Evolutionary conservation across 2,888 invertebrate species (phyloP), one percentile per base, ranked within the genome.

Genomic region (Hermaeophaga mercurialis): DNA sequence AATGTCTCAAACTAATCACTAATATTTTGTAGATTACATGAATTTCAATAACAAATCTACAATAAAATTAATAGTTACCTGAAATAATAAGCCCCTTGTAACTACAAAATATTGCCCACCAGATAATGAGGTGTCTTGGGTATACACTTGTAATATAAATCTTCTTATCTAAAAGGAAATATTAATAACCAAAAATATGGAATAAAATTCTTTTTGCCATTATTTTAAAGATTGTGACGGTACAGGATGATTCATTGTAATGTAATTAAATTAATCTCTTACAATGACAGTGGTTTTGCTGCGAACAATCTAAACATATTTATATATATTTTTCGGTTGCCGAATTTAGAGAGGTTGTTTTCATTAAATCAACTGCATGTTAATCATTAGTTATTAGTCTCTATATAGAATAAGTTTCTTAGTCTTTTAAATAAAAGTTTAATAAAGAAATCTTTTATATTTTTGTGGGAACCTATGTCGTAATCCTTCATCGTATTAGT

Each of bases 51-150:
- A 14, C 1, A 8, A 8, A 9, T 17, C 5, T 17, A 4, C 14
- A 3, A 36, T 14, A 9, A 17, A 9, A 36, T 19, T n/a, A n/a
- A n/a, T n/a, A 48, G 67, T 68, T 54, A 72, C 71, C 55, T 67
- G 66, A 41, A 72, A 64, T 17, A 72, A 58, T 24, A 72, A 61
- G 9, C 65, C 63, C 61, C 67, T 62, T 6, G 68, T 72, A 12
- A 72, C 59, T 5, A 43, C 45, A 45, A 72, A 70, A 55, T 68
- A 69, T 33, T 68, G 64, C 12, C 64, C 56, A 6, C 70, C 71
- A 3, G 69, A 69, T 41, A 72, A 59, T 9, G 68, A 64, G 6
- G 66, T 61, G 12, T 65, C 49, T 11, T 62, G 56, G 6, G 57
- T 62, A 34, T 64, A 45, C 9, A 69, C 65, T 59, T 70, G 70